These are phyloP conservation scores for Odocoileus virginianus DNA, from an alignment of 2,113 vertebrate species.

Conservation along the genomic window DNA sequence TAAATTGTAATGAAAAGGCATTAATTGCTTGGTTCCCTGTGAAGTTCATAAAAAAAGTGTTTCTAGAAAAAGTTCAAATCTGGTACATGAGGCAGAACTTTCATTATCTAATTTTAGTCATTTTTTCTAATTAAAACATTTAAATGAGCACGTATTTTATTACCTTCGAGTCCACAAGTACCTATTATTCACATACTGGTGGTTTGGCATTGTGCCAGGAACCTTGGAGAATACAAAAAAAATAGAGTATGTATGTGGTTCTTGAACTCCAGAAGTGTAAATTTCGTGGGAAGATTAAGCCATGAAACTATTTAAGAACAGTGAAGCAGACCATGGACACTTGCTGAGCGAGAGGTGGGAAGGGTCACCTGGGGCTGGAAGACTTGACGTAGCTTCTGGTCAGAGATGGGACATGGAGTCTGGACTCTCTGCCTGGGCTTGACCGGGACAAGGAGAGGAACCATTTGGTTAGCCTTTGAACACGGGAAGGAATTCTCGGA, in stretches of 20 bases:
- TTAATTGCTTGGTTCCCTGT: constrained; percentile 65
- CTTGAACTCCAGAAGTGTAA: not conserved
- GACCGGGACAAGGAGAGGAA: not conserved
- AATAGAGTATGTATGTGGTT: not conserved
- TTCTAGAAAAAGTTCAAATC: constrained; percentile 73
- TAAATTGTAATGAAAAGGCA: constrained; percentile 63
- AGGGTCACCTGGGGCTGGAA: rapidly evolving
- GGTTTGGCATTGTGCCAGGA: not conserved
- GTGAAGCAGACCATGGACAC: rapidly evolving
- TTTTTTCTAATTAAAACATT: constrained; percentile 52
- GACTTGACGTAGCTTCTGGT: not conserved
- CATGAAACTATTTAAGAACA: rapidly evolving
- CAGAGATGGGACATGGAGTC: not conserved
- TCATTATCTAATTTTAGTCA: constrained; percentile 28
- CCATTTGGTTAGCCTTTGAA: not conserved
- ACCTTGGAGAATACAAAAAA: not conserved
- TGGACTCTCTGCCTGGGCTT: rapidly evolving
- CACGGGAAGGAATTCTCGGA: rapidly evolving
- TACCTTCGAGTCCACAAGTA: not conserved
- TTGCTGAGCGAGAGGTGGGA: not conserved
- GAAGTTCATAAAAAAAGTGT: constrained; percentile 63
- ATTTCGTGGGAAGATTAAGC: not conserved
- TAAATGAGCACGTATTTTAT: constrained; percentile 16
- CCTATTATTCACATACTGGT: not conserved
- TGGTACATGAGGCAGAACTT: constrained; percentile 52